Percentiles rank a stretch among this genome's conserved stretches.
Conservation (phyloP, 2,797 vertebrate species). For the Helicolenus hilgendorfi region DNA sequence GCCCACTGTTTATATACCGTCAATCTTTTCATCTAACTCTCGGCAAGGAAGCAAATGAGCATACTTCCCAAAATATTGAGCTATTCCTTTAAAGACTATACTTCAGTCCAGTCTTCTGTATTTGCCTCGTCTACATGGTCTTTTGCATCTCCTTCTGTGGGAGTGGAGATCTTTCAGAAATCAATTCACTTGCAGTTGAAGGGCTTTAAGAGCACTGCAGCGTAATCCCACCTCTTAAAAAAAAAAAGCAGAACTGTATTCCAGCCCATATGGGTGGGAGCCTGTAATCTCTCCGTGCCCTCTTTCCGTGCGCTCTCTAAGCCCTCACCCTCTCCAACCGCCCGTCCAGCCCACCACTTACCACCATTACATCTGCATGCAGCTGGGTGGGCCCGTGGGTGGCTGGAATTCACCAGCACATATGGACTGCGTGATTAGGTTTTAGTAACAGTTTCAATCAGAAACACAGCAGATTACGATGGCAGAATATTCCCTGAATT, state of each 20-base stretch:
- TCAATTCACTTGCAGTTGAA: conserved; percentile 65
- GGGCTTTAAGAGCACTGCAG: conserved; percentile 58
- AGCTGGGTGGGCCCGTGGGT: conserved; percentile 49
- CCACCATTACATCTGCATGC: conserved; percentile 78
- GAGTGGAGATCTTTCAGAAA: conserved; percentile 65
- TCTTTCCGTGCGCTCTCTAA: conserved; percentile 85
- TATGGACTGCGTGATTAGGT: conserved; percentile 38
- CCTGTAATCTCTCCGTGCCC: conserved; percentile 88
- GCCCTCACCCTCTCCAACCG: conserved; percentile 62
- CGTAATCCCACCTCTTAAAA: conserved; percentile 76
- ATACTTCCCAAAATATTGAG: not conserved
- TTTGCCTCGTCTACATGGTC: not conserved
- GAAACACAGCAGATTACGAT: not conserved
- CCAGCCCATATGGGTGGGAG: conserved; percentile 79
- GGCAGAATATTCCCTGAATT: not conserved
- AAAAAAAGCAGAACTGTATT: conserved; percentile 68
- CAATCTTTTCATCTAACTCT: not conserved
- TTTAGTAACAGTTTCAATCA: conserved; percentile 7
- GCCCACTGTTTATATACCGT: not conserved
- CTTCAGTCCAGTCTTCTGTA: not conserved
- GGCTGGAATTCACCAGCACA: conserved; percentile 47
- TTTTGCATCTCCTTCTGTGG: conserved; percentile 32
- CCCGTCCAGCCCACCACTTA: conserved; percentile 57
- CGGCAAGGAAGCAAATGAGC: not conserved
- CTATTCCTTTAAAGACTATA: not conserved